phyloP scores from a whole-genome alignment of 2,113 vertebrate species.

The Girardinichthys multiradiatus region DNA sequence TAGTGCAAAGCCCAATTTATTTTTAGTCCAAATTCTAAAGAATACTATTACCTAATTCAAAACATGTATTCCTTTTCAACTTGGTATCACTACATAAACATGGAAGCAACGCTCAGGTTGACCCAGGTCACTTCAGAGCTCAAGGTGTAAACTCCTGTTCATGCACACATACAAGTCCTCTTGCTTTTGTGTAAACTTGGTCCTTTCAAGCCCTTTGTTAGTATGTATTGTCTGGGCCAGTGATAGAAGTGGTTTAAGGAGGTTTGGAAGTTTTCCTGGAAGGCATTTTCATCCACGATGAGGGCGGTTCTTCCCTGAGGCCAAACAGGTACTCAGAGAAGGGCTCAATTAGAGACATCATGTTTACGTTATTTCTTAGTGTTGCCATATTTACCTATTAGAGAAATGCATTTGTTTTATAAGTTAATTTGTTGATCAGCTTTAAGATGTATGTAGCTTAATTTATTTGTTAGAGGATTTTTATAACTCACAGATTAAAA shows the following conservation, averaged over 20 bases:
- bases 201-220: conserved; percentile 62
- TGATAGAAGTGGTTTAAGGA: conserved; percentile 74
- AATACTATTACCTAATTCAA: background rate
- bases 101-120: background rate
- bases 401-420: background rate
- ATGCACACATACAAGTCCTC: background rate
- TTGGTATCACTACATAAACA: background rate
- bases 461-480: background rate
- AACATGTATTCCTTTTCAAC: background rate
- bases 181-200: conserved; percentile 19
- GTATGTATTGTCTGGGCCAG: conserved; percentile 54
- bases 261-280: conserved; percentile 59
- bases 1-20: background rate
- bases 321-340: conserved; percentile 57
- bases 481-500: conserved; percentile 21
- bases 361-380: background rate
- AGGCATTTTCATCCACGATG: conserved; percentile 63
- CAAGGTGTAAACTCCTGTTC: background rate
- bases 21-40: background rate
- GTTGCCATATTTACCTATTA: background rate
- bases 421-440: conserved; percentile 13
- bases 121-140: background rate
- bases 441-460: conserved; percentile 9
- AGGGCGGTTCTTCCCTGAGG: conserved; percentile 61
- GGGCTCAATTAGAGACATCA: background rate